Evolutionary conservation across 2,797 vertebrate genomes (phyloP), one percentile per base, ranked within the genome.

Genomic region (Sphenodon punctatus): DNA sequence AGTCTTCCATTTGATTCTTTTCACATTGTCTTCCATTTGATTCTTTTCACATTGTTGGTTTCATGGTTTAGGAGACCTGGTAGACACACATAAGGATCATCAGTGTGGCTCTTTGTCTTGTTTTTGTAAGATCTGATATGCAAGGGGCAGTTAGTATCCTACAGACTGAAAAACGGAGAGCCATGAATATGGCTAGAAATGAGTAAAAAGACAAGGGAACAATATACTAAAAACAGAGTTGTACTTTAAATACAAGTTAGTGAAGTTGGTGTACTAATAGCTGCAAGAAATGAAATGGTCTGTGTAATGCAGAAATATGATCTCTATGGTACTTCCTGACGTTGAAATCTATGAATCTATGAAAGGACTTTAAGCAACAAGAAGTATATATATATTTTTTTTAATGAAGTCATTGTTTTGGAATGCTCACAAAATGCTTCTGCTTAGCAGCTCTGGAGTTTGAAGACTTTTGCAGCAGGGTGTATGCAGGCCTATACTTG

Each of bases 391-490:
- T 23, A 16, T 23, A 16, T 6, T 53, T 51, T 19, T 15, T 42
- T 78, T 67, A 76, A 1, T 15, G 2, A 3, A 61, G 20, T 23
- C 13, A 73, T 7, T 45, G 46, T 20, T 14, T 67, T 75, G 70
- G 66, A 80, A 61, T 1, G 1, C 25, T 14, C 34, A 23, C 3
- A 20, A 14, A 34, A 36, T 55, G 58, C 58, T 4, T 70, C 67
- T 81, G 25, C 36, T 58, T 76, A 41, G 38, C 2, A 4, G 67
- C 80, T 45, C 17, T 72, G 55, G 58, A 39, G 71, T 46, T 67
- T 0, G 0, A 69, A 64, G 67, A 34, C 30, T 16, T 0, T 0
- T 22, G 0, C 49, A n/a, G n/a, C n/a, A n/a, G n/a, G n/a, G n/a
- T n/a, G n/a, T n/a, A n/a, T n/a, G n/a, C n/a, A n/a, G n/a, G n/a